Evolutionary conservation across 2,888 invertebrate species (phyloP), one percentile per base, ranked within the genome.

Genomic region (Smittia sp.): DNA sequence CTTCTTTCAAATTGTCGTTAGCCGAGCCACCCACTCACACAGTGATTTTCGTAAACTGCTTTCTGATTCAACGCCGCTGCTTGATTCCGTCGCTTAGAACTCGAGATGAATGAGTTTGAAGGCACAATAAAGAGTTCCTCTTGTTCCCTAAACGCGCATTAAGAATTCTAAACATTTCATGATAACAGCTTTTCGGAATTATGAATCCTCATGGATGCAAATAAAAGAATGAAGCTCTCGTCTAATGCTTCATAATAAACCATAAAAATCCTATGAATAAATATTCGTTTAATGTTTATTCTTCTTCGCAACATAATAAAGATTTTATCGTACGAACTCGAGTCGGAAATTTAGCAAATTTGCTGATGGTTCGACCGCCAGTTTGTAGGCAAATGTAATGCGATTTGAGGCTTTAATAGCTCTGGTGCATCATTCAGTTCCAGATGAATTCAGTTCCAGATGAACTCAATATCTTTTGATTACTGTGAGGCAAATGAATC

Each of bases 1-100:
- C 25, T 63, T 24, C 63, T 63, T 63, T 63, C 58, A n/a, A 58
- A 27, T 20, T 63, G 63, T 63, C 63, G 63, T 63, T 63, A 63
- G 27, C 15, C 25, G 20, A 24, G 27, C 63, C 58, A 58, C 58
- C 58, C 58, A 58, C 58, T 58, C 22, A n/a, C 15, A 15, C 32
- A 58, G 22, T 58, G 58, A 58, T 22, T 58, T 18, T 20, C 20
- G 15, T n/a, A 58, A 58, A 22, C 58, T 58, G 58, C 7, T 58
- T 58, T 22, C 20, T 22, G 22, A 58, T 18, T 20, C 58, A 58
- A 9, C 13, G 58, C 15, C n/a, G 46, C 3, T 32, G 22, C 58
- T 20, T 58, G 22, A 22, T 22, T 3, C 22, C 58, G n/a, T 9
- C 58, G 58, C n/a, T n/a, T n/a, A n/a, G n/a, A n/a, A n/a, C n/a